Evolutionary conservation across 2,888 invertebrate species (phyloP).

Genomic region (Coelopa pilipes): DNA sequence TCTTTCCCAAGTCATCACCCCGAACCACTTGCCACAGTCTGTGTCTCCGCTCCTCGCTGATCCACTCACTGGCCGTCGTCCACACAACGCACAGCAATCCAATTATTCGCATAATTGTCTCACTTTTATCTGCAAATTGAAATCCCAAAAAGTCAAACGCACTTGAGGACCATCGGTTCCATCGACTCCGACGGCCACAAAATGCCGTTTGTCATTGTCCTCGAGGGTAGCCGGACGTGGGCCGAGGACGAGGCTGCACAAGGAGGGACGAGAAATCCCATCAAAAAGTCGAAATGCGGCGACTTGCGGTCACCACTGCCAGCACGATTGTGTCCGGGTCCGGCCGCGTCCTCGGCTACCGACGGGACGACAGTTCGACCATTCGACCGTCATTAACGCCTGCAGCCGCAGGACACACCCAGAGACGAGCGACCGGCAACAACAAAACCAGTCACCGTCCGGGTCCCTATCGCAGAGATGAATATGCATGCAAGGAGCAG

Average conservation of each 20-base stretch:
- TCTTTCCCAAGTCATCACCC: too few species aligned
- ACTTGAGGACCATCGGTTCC: conserved; percentile 33
- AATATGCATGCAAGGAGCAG: conserved; percentile 17
- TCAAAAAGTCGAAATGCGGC: conserved; percentile 47
- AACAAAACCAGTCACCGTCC: conserved; percentile 33
- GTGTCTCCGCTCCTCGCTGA: background rate
- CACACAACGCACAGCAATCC: conserved; percentile 52
- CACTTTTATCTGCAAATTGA: conserved; percentile 63
- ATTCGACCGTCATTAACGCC: conserved; percentile 5
- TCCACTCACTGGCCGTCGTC: background rate
- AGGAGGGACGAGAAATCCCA: conserved; percentile 54
- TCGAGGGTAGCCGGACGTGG: conserved; percentile 4
- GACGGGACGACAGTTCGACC: background rate
- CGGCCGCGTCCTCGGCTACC: background rate
- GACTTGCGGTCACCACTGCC: conserved; percentile 32
- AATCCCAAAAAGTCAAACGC: conserved; percentile 62
- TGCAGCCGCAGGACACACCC: conserved; percentile 14
- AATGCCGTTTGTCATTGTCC: too few species aligned
- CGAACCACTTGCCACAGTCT: too few species aligned
- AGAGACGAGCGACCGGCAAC: conserved; percentile 30
- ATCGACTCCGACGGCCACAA: too few species aligned
- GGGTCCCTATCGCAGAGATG: background rate
- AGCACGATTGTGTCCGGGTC: conserved; percentile 16
- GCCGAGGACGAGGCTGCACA: background rate
- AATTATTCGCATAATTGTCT: conserved; percentile 64